Percentiles rank a stretch among this genome's conserved stretches.
phyloP scores from a whole-genome alignment of 1,140 invertebrate genomes.

The Saccostrea glomerata region DNA sequence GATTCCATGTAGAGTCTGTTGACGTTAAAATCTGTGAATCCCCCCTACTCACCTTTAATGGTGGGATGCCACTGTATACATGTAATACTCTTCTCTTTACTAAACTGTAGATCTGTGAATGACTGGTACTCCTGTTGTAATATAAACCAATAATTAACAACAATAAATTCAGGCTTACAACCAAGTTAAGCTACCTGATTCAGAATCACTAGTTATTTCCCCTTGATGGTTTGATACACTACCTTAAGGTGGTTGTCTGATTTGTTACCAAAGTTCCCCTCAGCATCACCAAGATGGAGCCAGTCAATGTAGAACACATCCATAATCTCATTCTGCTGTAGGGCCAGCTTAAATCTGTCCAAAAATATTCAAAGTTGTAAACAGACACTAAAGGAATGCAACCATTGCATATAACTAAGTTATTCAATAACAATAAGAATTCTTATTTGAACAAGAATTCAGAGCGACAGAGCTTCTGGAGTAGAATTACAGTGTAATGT shows the following conservation, averaged over 20 bases:
- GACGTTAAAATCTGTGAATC: neutral
- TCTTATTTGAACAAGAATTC: too few species aligned
- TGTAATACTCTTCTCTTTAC: slow-evolving; percentile 79
- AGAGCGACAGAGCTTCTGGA: too few species aligned
- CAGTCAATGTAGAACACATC: slow-evolving; percentile 79
- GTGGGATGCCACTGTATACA: slow-evolving; percentile 80
- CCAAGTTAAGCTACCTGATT: neutral
- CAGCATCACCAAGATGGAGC: slow-evolving; percentile 74
- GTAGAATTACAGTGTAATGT: neutral
- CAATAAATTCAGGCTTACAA: neutral
- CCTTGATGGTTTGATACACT: neutral
- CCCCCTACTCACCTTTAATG: slow-evolving; percentile 69
- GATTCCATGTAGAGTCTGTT: neutral
- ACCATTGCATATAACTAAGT: too few species aligned
- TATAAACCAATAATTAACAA: slow-evolving; percentile 20
- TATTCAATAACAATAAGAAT: too few species aligned
- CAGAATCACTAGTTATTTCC: neutral
- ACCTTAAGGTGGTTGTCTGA: slow-evolving; percentile 79
- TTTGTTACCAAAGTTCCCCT: slow-evolving; percentile 76
- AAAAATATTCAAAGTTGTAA: neutral
- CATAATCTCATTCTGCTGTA: slow-evolving; percentile 80
- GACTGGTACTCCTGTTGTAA: slow-evolving; percentile 79
- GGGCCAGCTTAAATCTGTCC: slow-evolving; percentile 74
- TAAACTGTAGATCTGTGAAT: slow-evolving; percentile 79
- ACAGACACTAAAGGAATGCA: too few species aligned